Conservation (phyloP, 2,797 vertebrate genomes). For the Microchirus variegatus region DNA sequence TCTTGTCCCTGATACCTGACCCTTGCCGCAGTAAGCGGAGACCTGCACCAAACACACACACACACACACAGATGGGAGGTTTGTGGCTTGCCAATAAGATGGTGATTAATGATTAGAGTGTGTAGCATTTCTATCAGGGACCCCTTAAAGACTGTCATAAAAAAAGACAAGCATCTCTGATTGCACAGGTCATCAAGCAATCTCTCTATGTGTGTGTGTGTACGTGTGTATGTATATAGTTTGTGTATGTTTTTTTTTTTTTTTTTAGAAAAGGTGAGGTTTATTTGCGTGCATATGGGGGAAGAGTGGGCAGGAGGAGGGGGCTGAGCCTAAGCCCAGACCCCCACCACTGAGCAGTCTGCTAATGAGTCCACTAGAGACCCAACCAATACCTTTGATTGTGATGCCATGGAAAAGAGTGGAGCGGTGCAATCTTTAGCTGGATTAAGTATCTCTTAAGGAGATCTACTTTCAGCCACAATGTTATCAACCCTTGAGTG, state of each 20-base stretch:
- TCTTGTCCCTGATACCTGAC: constrained; percentile 72
- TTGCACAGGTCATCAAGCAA: constrained; percentile 63
- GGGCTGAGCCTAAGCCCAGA: constrained; percentile 46
- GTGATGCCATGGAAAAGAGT: constrained; percentile 70
- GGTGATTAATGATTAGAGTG: constrained; percentile 74
- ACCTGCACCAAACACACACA: constrained; percentile 40
- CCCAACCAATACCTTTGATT: constrained; percentile 78
- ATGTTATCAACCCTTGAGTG: constrained; percentile 79
- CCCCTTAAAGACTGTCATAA: constrained; percentile 74
- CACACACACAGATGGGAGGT: constrained; percentile 51
- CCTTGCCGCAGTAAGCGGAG: constrained; percentile 69
- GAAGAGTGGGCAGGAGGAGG: constrained; percentile 14
- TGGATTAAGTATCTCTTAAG: constrained; percentile 86
- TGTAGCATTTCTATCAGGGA: constrained; percentile 64
- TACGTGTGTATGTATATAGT: neutral
- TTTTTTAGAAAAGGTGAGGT: neutral
- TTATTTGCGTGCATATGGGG: neutral
- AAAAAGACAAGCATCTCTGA: constrained; percentile 68
- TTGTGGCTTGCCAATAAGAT: constrained; percentile 63
- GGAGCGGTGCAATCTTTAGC: constrained; percentile 77
- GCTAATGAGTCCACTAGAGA: constrained; percentile 89
- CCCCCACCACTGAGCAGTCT: constrained; percentile 67
- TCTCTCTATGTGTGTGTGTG: constrained; percentile 35
- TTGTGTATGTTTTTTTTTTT: too few species aligned
- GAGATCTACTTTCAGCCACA: constrained; percentile 83